Evolutionary conservation across 2,888 invertebrate species (phyloP), one percentile per base, ranked within the genome.

Genomic region (Hermaeophaga mercurialis): DNA sequence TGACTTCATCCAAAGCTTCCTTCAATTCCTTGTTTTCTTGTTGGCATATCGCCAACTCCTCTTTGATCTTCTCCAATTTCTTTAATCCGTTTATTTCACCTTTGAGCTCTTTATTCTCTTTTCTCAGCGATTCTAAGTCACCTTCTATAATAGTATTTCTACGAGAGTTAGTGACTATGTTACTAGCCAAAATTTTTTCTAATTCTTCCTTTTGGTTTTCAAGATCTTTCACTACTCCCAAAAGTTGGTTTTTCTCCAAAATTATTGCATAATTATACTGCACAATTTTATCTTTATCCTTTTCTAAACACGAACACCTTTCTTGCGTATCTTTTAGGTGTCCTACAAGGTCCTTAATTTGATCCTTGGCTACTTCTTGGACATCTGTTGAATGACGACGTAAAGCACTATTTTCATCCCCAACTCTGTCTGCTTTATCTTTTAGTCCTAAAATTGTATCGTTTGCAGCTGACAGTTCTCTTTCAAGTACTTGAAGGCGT

Each of bases 331-430:
- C 60, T 49, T 70, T 69, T 48, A 76, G 41, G 34, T 72, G 69
- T 3, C 68, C 68, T 5, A 70, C 63, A 11, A 75, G 61, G 41
- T 75, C 73, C 48, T 71, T 66, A 26, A 77, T 73, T 66, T 76
- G 72, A 18, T 70, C 68, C 62, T 74, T 75, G 7, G 76, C 75
- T 2, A 72, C 66, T 22, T 72, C 69, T 62, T 78, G 75, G 3
- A 76, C 69, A 49, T 77, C 75, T 3, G 59, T 57, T 0, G 74
- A 74, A 54, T 73, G 70, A 41, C 67, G 66, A 7, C 71, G 66
- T 28, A 78, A 55, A n/a, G 73, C 68, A n/a, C 58, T 59, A 57
- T 76, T 77, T 62, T 78, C 78, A 17, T 50, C 62, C 4, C 15
- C 26, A 11, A 62, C 11, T 53, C 59, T 63, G 6, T 66, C 66